Evolutionary conservation across 2,888 invertebrate genomes (phyloP).

Genomic region (Apocheima hispidaria): DNA sequence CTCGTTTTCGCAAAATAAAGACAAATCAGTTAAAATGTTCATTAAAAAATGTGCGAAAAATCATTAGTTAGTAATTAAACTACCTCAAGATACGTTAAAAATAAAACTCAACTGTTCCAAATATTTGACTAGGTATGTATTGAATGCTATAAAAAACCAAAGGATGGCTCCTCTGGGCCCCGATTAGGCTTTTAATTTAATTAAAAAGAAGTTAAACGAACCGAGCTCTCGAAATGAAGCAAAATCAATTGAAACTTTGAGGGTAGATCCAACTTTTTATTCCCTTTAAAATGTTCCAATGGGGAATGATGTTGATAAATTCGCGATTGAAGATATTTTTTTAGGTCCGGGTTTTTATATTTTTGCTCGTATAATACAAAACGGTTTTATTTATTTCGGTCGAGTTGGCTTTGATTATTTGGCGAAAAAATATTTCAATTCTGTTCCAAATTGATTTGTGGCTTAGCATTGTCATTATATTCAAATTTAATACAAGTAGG

Average conservation of each 20-base stretch:
- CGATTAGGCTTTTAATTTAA: slow-evolving; percentile 75
- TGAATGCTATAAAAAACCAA: slow-evolving; percentile 51
- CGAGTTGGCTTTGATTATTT: slow-evolving; percentile 6
- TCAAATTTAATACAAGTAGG: background rate
- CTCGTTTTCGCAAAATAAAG: background rate
- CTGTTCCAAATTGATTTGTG: background rate
- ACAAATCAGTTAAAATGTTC: background rate
- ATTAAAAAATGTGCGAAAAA: background rate
- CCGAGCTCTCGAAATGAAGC: slow-evolving; percentile 63
- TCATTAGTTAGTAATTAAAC: too few relatives aligned
- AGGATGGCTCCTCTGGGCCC: slow-evolving; percentile 45
- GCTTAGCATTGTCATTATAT: background rate
- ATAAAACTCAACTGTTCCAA: slow-evolving; percentile 29
- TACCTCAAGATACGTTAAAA: too few relatives aligned
- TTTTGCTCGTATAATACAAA: slow-evolving; percentile 8
- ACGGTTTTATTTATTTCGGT: slow-evolving; percentile 10
- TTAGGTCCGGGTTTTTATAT: slow-evolving; percentile 33
- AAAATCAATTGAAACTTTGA: slow-evolving; percentile 73
- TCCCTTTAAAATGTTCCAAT: slow-evolving; percentile 58
- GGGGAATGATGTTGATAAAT: slow-evolving; percentile 36
- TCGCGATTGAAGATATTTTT: slow-evolving; percentile 39
- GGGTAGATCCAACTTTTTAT: slow-evolving; percentile 59
- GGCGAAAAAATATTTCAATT: slow-evolving; percentile 1
- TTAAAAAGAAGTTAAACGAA: slow-evolving; percentile 80
- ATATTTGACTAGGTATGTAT: slow-evolving; percentile 43